Conservation (phyloP, 2,113 vertebrate species). For the Corythornis madagascariensis region DNA sequence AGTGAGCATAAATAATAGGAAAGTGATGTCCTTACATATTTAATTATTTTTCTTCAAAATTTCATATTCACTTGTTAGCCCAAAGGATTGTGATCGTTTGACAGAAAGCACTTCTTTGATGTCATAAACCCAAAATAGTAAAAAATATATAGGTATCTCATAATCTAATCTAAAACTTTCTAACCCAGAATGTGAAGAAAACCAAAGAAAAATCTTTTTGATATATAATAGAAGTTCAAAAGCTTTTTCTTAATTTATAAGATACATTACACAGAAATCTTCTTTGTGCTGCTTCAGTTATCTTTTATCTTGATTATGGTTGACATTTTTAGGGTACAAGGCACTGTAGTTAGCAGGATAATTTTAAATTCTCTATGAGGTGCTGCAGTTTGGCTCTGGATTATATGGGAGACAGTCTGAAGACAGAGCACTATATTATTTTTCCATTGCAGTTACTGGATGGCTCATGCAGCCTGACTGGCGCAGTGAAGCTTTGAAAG, state of each 20-base stretch:
- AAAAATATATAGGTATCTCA: neutral
- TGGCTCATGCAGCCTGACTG: neutral
- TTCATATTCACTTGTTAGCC: neutral
- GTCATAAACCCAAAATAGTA: conserved; percentile 1
- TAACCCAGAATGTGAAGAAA: neutral
- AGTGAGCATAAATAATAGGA: neutral
- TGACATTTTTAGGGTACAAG: conserved; percentile 40
- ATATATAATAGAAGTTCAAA: conserved; percentile 31
- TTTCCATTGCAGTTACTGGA: neutral
- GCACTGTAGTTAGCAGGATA: neutral
- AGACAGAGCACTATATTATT: neutral
- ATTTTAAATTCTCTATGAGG: conserved; percentile 40
- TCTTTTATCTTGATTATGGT: conserved; percentile 37
- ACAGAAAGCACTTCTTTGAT: neutral
- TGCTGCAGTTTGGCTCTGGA: conserved; percentile 32
- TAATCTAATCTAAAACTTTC: neutral
- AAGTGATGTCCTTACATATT: neutral
- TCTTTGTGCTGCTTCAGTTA: neutral
- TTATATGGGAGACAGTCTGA: neutral
- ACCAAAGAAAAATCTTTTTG: conserved; percentile 16
- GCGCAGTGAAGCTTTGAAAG: conserved; percentile 7
- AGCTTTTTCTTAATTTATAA: conserved; percentile 44
- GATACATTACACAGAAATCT: neutral
- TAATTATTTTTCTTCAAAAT: neutral
- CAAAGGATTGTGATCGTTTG: neutral